phyloP scores from a whole-genome alignment of 53 echinoderm and acorn worm genomes.

The Patiria pectinifera region DNA sequence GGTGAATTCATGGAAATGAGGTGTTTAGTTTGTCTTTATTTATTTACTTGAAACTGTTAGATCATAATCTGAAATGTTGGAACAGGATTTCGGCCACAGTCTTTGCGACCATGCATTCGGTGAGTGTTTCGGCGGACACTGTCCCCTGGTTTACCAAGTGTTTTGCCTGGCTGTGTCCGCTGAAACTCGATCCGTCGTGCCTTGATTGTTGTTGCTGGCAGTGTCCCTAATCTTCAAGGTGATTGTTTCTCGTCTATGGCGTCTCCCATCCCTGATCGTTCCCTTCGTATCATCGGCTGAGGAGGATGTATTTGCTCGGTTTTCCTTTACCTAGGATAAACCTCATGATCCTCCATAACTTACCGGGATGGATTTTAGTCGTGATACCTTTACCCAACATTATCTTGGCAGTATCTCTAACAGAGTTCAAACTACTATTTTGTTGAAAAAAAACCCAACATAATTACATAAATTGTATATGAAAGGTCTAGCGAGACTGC shows the following conservation, averaged over 20 bases:
- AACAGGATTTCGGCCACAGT: too few relatives aligned
- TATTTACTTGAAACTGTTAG: too few relatives aligned
- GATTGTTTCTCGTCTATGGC: not conserved
- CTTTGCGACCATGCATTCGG: not conserved
- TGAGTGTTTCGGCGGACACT: not conserved
- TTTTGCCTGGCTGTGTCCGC: not conserved
- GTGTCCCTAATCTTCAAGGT: not conserved
- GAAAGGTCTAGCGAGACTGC: too few relatives aligned
- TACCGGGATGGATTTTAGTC: not conserved
- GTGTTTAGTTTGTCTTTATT: too few relatives aligned
- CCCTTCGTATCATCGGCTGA: not conserved
- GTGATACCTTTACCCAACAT: not conserved
- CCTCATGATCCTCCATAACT: not conserved
- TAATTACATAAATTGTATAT: not conserved
- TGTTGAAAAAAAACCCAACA: not conserved
- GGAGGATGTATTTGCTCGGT: not conserved
- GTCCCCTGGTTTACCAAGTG: not conserved
- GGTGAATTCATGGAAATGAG: too few relatives aligned
- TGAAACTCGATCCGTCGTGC: not conserved
- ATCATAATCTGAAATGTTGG: too few relatives aligned
- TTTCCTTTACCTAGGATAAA: not conserved
- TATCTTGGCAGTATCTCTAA: not conserved
- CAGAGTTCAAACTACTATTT: not conserved
- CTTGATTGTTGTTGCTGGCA: not conserved
- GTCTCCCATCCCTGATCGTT: not conserved